phyloP scores from a whole-genome alignment of 2,797 vertebrate genomes.

The Sciurus vulgaris region DNA sequence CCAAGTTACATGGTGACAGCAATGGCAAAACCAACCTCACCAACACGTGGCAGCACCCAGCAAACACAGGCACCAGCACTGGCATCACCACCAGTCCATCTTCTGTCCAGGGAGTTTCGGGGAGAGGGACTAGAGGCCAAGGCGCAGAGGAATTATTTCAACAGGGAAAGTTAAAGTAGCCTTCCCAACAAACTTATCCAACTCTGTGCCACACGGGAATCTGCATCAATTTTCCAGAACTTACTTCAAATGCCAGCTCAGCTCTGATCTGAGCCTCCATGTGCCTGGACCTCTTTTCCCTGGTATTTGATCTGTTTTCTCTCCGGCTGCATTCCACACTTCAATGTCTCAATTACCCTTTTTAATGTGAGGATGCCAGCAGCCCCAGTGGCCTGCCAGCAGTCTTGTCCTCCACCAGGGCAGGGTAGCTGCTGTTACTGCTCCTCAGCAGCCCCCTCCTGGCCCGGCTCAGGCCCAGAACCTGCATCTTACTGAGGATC shows the following conservation, averaged over 20 bases:
- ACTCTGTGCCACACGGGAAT: neutral
- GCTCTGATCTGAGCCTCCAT: neutral
- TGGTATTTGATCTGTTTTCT: neutral
- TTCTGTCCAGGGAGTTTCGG: neutral
- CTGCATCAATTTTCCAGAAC: neutral
- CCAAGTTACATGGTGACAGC: too few relatives aligned
- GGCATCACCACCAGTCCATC: neutral
- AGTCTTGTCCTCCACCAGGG: too few relatives aligned
- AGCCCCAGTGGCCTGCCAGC: neutral
- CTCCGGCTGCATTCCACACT: neutral
- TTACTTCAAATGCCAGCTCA: neutral
- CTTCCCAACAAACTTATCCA: neutral
- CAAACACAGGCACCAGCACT: neutral
- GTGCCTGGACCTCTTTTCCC: neutral
- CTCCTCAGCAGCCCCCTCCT: too few relatives aligned
- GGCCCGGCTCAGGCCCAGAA: neutral
- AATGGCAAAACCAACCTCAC: too few relatives aligned
- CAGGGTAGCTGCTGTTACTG: too few relatives aligned
- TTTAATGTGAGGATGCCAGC: neutral
- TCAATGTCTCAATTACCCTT: neutral
- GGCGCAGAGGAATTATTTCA: neutral
- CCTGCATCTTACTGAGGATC: fast-evolving
- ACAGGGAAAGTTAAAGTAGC: neutral
- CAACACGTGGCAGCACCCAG: neutral
- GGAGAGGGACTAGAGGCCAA: neutral